Evolutionary conservation across 2,888 invertebrate species (phyloP).

Genomic region (Tubulanus polymorphus): DNA sequence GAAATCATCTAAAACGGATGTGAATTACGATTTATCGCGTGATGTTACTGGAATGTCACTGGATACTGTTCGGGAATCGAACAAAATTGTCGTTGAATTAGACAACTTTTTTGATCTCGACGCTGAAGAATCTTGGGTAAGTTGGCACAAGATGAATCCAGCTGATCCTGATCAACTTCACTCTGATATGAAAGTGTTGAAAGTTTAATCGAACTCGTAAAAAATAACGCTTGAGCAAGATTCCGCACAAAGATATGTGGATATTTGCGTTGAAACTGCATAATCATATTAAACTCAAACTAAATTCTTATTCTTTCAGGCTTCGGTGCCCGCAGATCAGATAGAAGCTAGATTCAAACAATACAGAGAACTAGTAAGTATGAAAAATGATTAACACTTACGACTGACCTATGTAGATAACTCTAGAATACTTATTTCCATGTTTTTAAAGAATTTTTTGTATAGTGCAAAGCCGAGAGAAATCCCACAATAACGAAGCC

Average conservation of each 20-base stretch:
- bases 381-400: background rate
- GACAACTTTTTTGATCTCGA: slow-evolving; percentile 30
- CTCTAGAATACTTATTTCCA: background rate
- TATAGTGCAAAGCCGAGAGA: too few relatives aligned
- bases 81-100: slow-evolving; percentile 26
- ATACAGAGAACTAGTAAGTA: slow-evolving; percentile 41
- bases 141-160: too few relatives aligned
- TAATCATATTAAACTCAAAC: too few relatives aligned
- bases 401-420: background rate
- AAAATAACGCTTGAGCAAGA: too few relatives aligned
- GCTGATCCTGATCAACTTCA: too few relatives aligned
- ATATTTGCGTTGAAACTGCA: too few relatives aligned
- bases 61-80: slow-evolving; percentile 30
- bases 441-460: background rate
- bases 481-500: too few relatives aligned
- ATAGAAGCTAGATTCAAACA: slow-evolving; percentile 37
- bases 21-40: too few relatives aligned
- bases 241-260: too few relatives aligned
- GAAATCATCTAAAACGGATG: too few relatives aligned
- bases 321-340: slow-evolving; percentile 28
- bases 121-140: slow-evolving; percentile 44
- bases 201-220: too few relatives aligned
- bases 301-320: slow-evolving; percentile 22
- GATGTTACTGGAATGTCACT: slow-evolving; percentile 19
- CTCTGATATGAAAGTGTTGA: too few relatives aligned